Conservation (phyloP, 2,113 vertebrate genomes). For the Nymphicus hollandicus region DNA sequence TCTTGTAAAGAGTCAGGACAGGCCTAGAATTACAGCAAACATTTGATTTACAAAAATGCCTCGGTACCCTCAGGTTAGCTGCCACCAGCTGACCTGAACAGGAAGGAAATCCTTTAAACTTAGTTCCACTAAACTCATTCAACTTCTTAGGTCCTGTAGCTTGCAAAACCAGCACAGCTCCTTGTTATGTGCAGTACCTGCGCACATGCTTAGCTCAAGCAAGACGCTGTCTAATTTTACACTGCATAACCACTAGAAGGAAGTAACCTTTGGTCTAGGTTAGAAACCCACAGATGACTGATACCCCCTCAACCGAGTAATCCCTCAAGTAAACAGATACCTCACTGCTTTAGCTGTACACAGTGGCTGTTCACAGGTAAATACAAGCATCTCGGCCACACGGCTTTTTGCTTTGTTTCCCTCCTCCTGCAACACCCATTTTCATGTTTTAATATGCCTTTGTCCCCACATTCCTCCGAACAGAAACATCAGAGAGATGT, state of each 20-base stretch:
- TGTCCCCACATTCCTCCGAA: neutral
- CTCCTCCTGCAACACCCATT: neutral
- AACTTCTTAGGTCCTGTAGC: neutral
- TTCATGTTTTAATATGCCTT: neutral
- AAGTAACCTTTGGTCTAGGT: neutral
- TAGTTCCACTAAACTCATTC: neutral
- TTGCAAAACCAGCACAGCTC: rapidly evolving
- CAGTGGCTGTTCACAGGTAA: neutral
- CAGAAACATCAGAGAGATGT: neutral
- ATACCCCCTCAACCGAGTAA: neutral
- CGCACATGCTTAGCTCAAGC: neutral
- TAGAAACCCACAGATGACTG: neutral
- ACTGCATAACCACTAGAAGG: neutral
- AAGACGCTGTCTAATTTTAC: neutral
- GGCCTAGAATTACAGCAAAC: neutral
- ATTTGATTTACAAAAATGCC: neutral
- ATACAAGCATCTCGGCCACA: neutral
- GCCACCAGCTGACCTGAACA: neutral
- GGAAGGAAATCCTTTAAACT: neutral
- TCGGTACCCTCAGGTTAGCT: neutral
- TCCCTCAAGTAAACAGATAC: neutral
- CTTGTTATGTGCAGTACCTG: neutral
- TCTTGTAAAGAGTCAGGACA: neutral
- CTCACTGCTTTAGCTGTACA: neutral
- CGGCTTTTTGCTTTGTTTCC: neutral